phyloP scores from a whole-genome alignment of 2,113 vertebrate species.

The Tachysurus fulvidraco region DNA sequence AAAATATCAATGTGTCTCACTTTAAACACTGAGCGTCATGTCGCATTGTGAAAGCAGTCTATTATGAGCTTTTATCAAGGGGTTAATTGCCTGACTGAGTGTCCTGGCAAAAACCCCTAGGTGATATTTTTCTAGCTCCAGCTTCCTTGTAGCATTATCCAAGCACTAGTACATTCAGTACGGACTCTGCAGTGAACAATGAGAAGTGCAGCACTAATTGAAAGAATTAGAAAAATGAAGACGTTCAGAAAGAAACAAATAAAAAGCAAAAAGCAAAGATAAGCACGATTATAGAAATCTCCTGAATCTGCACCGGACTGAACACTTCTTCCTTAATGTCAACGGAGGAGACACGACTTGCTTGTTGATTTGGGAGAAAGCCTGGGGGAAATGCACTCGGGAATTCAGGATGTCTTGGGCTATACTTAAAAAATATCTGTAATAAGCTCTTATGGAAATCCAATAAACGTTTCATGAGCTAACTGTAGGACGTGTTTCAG shows the following conservation, averaged over 20 bases:
- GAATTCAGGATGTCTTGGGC: background rate
- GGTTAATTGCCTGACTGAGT: background rate
- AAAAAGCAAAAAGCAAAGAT: background rate
- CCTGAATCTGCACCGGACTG: background rate
- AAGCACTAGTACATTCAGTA: background rate
- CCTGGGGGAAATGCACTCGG: background rate
- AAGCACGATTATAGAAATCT: background rate
- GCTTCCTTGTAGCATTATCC: background rate
- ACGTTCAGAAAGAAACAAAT: background rate
- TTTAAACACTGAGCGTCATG: background rate
- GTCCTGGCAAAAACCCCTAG: background rate
- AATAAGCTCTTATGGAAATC: background rate
- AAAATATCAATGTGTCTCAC: background rate
- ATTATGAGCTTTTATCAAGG: constrained; percentile 9
- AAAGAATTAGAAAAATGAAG: background rate
- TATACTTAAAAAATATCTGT: background rate
- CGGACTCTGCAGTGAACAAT: background rate
- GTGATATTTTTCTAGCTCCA: constrained; percentile 6
- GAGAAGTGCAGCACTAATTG: background rate
- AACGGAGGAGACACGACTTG: background rate
- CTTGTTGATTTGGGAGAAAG: background rate
- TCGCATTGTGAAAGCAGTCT: background rate
- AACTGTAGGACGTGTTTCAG: background rate
- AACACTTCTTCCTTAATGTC: background rate
- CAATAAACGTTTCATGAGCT: background rate